Evolutionary conservation across 2,888 invertebrate species (phyloP), one percentile per base, ranked within the genome.

Genomic region (Embidobia sp.): DNA sequence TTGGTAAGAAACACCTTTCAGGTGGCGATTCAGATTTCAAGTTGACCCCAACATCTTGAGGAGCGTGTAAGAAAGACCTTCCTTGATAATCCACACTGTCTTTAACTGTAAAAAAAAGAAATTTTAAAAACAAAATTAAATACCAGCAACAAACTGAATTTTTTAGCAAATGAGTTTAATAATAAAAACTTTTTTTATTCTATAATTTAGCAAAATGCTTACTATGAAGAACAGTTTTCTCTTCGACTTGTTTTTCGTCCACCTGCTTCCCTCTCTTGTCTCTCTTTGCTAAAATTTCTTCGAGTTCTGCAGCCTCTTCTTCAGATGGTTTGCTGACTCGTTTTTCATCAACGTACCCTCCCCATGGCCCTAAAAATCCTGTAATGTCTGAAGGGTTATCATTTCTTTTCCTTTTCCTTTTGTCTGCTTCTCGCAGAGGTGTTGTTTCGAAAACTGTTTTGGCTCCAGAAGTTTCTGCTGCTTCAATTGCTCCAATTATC

Each of bases 291-390:
- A 97, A 90, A 85, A 98, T 95, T 90, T 98, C 99, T 89, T 98
- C 98, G 53, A 99, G 90, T 85, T 97, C 98, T 11, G 96, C 97
- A 35, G 97, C 95, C 86, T 98, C 97, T 84, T 98, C 97, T 66
- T 97, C 97, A 66, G 95, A 94, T 0, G 99, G 99, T 88, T 95
- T 96, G 85, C 97, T 94, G 0, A 97, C 92, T 61, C 95, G 94
- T 84, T 94, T 92, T 90, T 99, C 99, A 86, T 98, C 97, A 5
- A 94, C 93, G 90, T 93, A 99, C 57, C 96, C 96, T 64, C 97
- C 99, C 99, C 99, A 99, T 0, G 99, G 99, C 0, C 99, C 99
- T 0, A 98, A 91, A 88, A 98, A 99, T 0, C 98, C 98, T 35
- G 95, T 97, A 15, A 99, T 92, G 90, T 99, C 99, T 11, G 93